These are phyloP conservation scores for Salminus brasiliensis DNA, from an alignment of 2,113 vertebrate genomes.

Conservation along the genomic window DNA sequence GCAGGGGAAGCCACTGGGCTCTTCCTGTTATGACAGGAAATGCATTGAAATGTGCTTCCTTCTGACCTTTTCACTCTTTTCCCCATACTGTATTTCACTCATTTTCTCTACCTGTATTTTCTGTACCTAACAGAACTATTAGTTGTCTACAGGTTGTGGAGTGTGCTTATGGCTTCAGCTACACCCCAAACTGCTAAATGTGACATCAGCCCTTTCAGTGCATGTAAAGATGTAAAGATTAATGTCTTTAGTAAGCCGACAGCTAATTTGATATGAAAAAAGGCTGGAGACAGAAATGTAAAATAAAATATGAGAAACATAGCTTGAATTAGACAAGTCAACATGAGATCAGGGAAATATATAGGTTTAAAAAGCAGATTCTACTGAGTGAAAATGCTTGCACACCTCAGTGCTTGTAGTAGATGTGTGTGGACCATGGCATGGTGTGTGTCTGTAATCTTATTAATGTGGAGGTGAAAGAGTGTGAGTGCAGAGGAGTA, in stretches of 20 bases:
- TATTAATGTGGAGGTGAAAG: slow-evolving; percentile 50
- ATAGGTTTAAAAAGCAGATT: too few species aligned
- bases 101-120: background rate
- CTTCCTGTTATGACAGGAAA: slow-evolving; percentile 93
- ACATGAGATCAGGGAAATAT: too few species aligned
- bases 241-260: background rate
- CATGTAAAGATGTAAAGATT: background rate
- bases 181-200: background rate
- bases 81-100: background rate
- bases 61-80: slow-evolving; percentile 76
- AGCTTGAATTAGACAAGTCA: background rate
- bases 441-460: slow-evolving; percentile 35
- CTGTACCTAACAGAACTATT: background rate
- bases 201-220: background rate
- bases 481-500: slow-evolving; percentile 34
- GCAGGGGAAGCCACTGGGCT: slow-evolving; percentile 84
- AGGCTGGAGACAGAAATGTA: background rate
- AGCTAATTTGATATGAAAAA: background rate
- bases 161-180: background rate
- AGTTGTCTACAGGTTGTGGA: background rate
- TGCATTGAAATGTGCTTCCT: slow-evolving; percentile 90
- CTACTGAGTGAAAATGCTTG: too few species aligned
- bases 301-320: background rate
- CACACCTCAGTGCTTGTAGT: slow-evolving; percentile 26
- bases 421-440: background rate